A percentile compares a stretch with the other conserved stretches of the same genome.
These are phyloP conservation scores for Suillia variegata DNA, from an alignment of 2,888 invertebrate species.

Conservation along the genomic window DNA sequence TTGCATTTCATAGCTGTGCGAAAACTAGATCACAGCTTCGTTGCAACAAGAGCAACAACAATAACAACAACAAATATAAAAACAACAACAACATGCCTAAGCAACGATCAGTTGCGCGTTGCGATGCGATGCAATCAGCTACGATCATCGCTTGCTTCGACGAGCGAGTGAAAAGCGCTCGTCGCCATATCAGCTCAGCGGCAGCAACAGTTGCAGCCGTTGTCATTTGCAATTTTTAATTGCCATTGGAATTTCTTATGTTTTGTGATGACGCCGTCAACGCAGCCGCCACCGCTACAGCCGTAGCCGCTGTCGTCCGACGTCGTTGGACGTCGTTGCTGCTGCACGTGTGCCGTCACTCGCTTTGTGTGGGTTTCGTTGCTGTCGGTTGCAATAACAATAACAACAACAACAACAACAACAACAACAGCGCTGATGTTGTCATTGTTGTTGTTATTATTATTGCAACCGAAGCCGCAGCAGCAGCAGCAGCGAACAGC, in stretches of 20 bases:
- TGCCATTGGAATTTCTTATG: conserved; percentile 8
- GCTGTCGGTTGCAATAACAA: neutral
- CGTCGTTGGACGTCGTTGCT: neutral
- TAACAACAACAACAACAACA: neutral
- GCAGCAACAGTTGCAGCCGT: neutral
- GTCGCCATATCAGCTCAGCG: neutral
- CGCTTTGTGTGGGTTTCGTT: conserved; percentile 10
- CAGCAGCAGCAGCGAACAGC: too few relatives aligned
- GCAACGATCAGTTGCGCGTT: too few relatives aligned
- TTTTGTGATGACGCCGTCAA: too few relatives aligned
- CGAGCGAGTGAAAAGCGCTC: neutral
- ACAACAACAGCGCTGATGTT: too few relatives aligned
- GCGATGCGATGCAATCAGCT: neutral
- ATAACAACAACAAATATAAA: too few relatives aligned
- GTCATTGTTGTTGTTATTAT: too few relatives aligned
- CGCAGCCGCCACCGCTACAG: neutral
- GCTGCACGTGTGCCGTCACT: conserved; percentile 6
- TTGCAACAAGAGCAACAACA: neutral
- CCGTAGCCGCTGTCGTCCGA: neutral
- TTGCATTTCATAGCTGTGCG: too few relatives aligned
- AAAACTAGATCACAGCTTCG: conserved; percentile 21
- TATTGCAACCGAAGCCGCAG: too few relatives aligned
- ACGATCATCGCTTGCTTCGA: neutral
- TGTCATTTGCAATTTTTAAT: conserved; percentile 14
- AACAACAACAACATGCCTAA: too few relatives aligned